Conservation (phyloP, 2,888 invertebrate species). For the Lasioglossum oenotherae region DNA sequence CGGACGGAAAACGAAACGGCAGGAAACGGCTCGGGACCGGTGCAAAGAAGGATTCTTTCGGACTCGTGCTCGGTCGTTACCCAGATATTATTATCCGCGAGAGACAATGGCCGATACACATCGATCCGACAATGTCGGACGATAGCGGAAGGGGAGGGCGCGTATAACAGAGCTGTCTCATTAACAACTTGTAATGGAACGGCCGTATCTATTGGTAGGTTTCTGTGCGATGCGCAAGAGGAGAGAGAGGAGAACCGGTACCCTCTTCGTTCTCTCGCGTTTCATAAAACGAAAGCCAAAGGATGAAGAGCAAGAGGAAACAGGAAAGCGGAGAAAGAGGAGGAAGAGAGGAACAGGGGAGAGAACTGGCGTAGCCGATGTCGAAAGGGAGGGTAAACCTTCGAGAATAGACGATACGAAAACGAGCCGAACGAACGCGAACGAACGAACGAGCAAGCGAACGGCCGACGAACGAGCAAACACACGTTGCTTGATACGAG, state of each 20-base stretch:
- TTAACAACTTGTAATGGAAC: constrained; percentile 82
- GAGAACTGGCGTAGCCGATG: constrained; percentile 5
- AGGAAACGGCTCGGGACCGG: not conserved
- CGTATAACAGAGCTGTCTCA: constrained; percentile 79
- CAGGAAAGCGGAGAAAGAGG: constrained; percentile 16
- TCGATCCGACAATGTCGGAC: constrained; percentile 65
- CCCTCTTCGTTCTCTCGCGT: constrained; percentile 46
- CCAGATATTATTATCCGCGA: constrained; percentile 79
- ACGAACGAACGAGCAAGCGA: constrained; percentile 48
- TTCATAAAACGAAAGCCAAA: constrained; percentile 50
- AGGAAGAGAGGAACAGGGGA: constrained; percentile 18
- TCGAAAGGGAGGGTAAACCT: constrained; percentile 55
- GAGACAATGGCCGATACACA: constrained; percentile 77
- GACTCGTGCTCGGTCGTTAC: constrained; percentile 67
- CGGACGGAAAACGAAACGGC: not conserved
- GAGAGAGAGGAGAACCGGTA: constrained; percentile 6
- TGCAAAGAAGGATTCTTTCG: constrained; percentile 34
- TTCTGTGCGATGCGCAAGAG: constrained; percentile 47
- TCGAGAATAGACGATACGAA: constrained; percentile 72
- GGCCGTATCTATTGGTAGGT: constrained; percentile 72
- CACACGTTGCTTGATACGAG: constrained; percentile 54
- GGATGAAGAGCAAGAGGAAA: constrained; percentile 31
- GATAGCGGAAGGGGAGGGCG: constrained; percentile 67
- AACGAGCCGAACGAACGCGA: constrained; percentile 62
- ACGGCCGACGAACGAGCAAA: constrained; percentile 54